A percentile compares a stretch with the other conserved stretches of the same genome.
These are phyloP conservation scores for Itoplectis maculator DNA, from an alignment of 2,888 invertebrate species.

Conservation along the genomic window DNA sequence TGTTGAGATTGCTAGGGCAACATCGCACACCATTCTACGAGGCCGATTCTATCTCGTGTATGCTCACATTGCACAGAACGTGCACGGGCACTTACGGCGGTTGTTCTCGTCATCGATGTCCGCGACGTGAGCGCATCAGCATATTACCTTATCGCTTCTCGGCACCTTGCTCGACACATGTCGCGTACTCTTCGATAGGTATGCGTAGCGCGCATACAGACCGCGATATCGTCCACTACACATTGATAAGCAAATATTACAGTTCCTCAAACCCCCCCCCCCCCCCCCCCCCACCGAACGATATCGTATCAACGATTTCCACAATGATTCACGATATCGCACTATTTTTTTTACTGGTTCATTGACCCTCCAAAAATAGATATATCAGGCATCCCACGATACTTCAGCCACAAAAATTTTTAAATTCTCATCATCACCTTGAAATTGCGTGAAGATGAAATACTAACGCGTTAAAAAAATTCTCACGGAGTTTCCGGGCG, in stretches of 20 bases:
- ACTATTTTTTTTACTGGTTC: constrained; percentile 1
- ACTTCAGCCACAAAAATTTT: too few species aligned
- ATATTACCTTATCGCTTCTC: constrained; percentile 40
- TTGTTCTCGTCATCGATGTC: constrained; percentile 32
- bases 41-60: constrained; percentile 9
- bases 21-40: too few species aligned
- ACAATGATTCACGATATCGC: constrained; percentile 4
- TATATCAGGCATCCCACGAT: not conserved
- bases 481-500: too few species aligned
- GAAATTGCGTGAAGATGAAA: too few species aligned
- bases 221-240: not conserved
- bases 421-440: too few species aligned
- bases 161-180: constrained; percentile 40
- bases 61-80: not conserved
- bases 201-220: not conserved
- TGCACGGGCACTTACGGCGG: not conserved
- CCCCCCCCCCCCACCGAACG: not conserved
- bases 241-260: constrained; percentile 25
- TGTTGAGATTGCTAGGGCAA: too few species aligned
- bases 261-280: too few species aligned
- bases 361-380: not conserved
- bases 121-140: constrained; percentile 1
- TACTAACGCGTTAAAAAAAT: too few species aligned
- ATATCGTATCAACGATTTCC: constrained; percentile 1
- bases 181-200: not conserved